phyloP scores from a whole-genome alignment of 2,888 invertebrate genomes.

The Cephonodes hylas region DNA sequence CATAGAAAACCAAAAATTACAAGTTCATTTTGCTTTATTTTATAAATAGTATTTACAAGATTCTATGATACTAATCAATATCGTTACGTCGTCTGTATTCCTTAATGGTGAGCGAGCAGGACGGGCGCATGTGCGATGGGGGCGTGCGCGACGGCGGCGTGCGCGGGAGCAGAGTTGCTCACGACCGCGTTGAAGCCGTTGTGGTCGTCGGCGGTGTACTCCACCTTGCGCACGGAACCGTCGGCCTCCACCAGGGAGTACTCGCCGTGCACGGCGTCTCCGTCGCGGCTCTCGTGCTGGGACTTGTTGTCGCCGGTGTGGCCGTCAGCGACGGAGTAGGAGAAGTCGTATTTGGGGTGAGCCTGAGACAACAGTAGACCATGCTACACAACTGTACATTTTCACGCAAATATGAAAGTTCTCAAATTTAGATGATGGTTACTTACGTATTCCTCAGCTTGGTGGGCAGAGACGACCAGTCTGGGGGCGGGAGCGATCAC shows the following conservation, averaged over 20 bases:
- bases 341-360: constrained; percentile 80
- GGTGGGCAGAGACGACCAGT: constrained; percentile 41
- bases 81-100: neutral
- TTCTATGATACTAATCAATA: neutral
- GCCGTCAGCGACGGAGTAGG: constrained; percentile 78
- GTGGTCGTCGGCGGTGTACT: constrained; percentile 76
- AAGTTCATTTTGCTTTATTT: neutral
- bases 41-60: constrained; percentile 3
- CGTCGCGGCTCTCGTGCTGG: constrained; percentile 75
- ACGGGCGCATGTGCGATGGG: constrained; percentile 37
- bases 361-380: constrained; percentile 47
- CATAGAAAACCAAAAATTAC: neutral
- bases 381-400: neutral
- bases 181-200: constrained; percentile 78
- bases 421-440: neutral
- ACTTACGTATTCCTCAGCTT: constrained; percentile 60
- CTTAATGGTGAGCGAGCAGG: constrained; percentile 48
- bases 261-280: constrained; percentile 76
- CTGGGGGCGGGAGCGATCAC: constrained; percentile 42
- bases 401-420: neutral
- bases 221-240: constrained; percentile 77
- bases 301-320: constrained; percentile 83
- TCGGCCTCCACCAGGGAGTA: constrained; percentile 79
- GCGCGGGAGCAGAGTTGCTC: constrained; percentile 60
- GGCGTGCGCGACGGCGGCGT: constrained; percentile 35